phyloP scores from a whole-genome alignment of 2,113 vertebrate species.

The Scomber colias region DNA sequence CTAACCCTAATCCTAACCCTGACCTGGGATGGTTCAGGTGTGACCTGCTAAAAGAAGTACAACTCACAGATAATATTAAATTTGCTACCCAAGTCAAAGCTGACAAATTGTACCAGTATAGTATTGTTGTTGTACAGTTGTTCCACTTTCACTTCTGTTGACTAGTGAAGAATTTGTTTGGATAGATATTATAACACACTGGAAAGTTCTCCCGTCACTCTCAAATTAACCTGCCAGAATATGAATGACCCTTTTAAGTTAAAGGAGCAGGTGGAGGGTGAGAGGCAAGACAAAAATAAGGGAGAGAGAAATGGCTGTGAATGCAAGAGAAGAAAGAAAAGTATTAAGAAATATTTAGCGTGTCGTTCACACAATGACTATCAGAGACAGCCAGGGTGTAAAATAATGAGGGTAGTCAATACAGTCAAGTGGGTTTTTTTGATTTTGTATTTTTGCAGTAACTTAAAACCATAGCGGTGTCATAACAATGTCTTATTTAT shows the following conservation, averaged over 20 bases:
- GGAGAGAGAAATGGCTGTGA: not conserved
- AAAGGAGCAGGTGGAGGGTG: not conserved
- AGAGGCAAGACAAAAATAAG: not conserved
- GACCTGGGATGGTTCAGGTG: not conserved
- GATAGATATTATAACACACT: not conserved
- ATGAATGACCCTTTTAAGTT: not conserved
- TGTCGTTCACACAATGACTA: not conserved
- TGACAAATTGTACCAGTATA: no score
- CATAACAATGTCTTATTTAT: conserved; percentile 12
- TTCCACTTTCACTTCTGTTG: no score
- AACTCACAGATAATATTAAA: no score
- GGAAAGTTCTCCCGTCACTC: not conserved
- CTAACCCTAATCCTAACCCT: not conserved
- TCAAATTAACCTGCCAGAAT: not conserved
- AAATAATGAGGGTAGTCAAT: not conserved
- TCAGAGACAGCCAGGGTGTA: not conserved
- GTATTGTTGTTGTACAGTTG: no score
- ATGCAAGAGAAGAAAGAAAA: not conserved
- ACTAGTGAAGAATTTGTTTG: no score
- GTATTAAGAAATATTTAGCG: no score
- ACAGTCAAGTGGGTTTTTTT: not conserved
- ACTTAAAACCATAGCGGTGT: not conserved
- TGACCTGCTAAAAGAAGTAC: no score
- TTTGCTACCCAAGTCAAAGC: no score
- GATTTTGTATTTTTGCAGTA: not conserved